Conservation (phyloP, 1,140 invertebrate genomes). For the Cecropterus lyciades region DNA sequence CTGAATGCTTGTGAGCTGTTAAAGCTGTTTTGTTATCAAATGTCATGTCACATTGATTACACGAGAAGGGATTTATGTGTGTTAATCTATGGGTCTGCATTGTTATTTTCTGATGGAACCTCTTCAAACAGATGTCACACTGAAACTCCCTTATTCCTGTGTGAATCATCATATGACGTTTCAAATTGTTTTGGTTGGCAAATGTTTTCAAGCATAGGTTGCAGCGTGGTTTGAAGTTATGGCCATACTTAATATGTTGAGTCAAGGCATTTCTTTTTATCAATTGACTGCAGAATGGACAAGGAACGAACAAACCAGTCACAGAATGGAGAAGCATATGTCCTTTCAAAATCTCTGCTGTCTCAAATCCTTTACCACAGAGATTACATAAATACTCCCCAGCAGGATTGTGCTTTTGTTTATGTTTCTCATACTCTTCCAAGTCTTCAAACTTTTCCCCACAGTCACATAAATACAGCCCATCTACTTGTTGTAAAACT, state of each 20-base stretch:
- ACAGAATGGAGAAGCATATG: conserved; percentile 86
- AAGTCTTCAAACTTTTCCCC: conserved; percentile 77
- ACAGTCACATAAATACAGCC: conserved; percentile 77
- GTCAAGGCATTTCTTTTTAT: conserved; percentile 76
- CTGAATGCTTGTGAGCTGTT: conserved; percentile 58
- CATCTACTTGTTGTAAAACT: conserved; percentile 75
- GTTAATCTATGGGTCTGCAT: conserved; percentile 80
- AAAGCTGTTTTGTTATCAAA: conserved; percentile 65
- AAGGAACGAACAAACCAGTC: conserved; percentile 60
- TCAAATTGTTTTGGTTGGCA: conserved; percentile 85
- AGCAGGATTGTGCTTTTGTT: conserved; percentile 71
- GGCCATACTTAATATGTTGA: conserved; percentile 82
- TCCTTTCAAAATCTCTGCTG: conserved; percentile 87
- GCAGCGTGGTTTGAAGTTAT: conserved; percentile 83
- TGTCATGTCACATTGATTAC: conserved; percentile 65
- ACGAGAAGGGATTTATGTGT: conserved; percentile 68
- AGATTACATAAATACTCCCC: conserved; percentile 77
- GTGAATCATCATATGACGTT: conserved; percentile 86
- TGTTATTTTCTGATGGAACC: conserved; percentile 80
- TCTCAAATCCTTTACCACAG: conserved; percentile 85
- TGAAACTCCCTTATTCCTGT: conserved; percentile 84
- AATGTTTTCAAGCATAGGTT: conserved; percentile 85
- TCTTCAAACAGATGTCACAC: conserved; percentile 78
- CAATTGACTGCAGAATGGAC: conserved; percentile 82
- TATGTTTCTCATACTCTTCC: conserved; percentile 73